Conservation (phyloP, 2,888 invertebrate genomes). For the Trissoscelio sp. region DNA sequence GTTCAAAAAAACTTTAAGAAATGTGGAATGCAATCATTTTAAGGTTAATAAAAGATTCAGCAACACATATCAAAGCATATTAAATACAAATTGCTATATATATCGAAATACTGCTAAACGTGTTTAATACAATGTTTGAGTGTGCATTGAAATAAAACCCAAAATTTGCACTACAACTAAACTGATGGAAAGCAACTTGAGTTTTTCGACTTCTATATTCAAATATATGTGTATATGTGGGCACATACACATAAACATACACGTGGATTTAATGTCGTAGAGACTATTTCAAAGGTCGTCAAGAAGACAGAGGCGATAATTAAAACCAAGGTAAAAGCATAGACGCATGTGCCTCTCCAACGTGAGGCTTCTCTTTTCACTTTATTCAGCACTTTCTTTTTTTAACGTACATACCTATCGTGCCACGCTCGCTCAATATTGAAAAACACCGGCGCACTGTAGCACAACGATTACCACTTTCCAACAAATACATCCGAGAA, state of each 20-base stretch:
- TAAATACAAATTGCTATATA: conserved; percentile 18
- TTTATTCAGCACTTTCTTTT: conserved; percentile 60
- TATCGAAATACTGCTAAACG: neutral
- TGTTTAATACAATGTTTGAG: conserved; percentile 1
- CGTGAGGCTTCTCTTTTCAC: conserved; percentile 62
- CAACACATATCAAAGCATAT: neutral
- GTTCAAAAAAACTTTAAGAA: too few species aligned
- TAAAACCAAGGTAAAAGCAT: conserved; percentile 65
- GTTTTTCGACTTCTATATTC: neutral
- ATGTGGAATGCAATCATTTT: neutral
- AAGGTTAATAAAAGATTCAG: neutral
- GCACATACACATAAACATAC: conserved; percentile 8
- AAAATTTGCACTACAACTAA: neutral
- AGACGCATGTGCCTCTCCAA: conserved; percentile 50
- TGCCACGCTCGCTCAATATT: conserved; percentile 64
- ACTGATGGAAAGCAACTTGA: conserved; percentile 29
- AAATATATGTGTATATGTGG: conserved; percentile 5
- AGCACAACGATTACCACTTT: conserved; percentile 62
- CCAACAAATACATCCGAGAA: conserved; percentile 50
- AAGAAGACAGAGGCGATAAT: conserved; percentile 60
- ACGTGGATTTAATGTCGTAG: conserved; percentile 54
- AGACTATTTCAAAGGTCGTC: conserved; percentile 56
- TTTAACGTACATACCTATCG: conserved; percentile 65
- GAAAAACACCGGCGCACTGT: conserved; percentile 69
- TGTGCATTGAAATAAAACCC: conserved; percentile 2